A percentile compares a stretch with the other conserved stretches of the same genome.
phyloP scores from a whole-genome alignment of 1,140 invertebrate species.

The Anadara kagoshimensis region DNA sequence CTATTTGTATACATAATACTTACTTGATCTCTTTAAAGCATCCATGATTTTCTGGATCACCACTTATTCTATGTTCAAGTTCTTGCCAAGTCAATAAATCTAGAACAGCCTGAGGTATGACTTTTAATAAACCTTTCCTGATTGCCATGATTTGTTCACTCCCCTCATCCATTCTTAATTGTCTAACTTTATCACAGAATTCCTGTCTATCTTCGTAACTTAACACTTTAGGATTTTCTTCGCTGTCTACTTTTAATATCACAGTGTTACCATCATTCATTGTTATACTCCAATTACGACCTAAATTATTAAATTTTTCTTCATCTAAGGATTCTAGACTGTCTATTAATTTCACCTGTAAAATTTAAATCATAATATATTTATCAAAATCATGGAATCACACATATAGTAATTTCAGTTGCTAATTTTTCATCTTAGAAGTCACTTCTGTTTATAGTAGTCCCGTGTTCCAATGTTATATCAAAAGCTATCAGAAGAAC shows the following conservation, averaged over 20 bases:
- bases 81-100: constrained; percentile 73
- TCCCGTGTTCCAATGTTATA: too few species aligned
- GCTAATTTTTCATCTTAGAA: not conserved
- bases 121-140: constrained; percentile 65
- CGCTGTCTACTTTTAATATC: constrained; percentile 55
- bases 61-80: constrained; percentile 71
- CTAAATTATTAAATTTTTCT: constrained; percentile 55
- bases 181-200: constrained; percentile 64
- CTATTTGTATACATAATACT: not conserved
- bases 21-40: constrained; percentile 66
- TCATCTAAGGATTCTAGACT: constrained; percentile 64
- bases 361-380: constrained; percentile 10
- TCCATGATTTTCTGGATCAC: constrained; percentile 71
- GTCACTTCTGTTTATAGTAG: too few species aligned
- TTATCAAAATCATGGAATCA: not conserved
- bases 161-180: constrained; percentile 66
- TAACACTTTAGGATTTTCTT: constrained; percentile 58
- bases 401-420: not conserved
- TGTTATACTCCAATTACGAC: constrained; percentile 66
- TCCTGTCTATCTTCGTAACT: constrained; percentile 66
- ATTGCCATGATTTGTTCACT: constrained; percentile 70
- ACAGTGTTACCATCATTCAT: constrained; percentile 67
- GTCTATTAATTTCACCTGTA: constrained; percentile 68
- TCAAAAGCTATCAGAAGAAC: too few species aligned
- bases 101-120: constrained; percentile 71